Evolutionary conservation across 1,140 invertebrate species (phyloP).

Genomic region (Drosophila baimaii): DNA sequence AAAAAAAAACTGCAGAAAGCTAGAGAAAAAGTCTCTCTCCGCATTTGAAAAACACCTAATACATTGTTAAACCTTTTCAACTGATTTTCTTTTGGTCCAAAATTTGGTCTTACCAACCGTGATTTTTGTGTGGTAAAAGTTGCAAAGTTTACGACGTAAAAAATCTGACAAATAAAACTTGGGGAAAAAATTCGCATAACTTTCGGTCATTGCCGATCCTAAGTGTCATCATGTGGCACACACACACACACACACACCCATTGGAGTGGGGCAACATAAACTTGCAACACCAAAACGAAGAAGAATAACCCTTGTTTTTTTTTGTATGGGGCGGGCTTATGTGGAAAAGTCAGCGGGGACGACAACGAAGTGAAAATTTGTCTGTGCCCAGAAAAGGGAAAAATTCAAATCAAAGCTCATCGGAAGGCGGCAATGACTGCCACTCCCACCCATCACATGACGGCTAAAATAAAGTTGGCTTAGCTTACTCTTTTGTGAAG

Average conservation of each 20-base stretch:
- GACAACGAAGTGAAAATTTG: constrained; percentile 53
- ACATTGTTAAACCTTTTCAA: constrained; percentile 9
- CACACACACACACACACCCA: constrained; percentile 18
- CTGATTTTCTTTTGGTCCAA: not conserved
- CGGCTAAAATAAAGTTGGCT: constrained; percentile 36
- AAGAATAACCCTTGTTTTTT: constrained; percentile 30
- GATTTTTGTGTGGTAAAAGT: constrained; percentile 20
- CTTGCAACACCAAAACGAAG: constrained; percentile 37
- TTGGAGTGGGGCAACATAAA: constrained; percentile 30
- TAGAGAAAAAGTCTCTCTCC: too few species aligned
- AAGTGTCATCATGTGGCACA: constrained; percentile 46
- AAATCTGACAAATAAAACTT: constrained; percentile 40
- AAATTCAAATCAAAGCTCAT: constrained; percentile 56
- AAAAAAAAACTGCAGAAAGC: too few species aligned
- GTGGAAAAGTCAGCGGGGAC: constrained; percentile 5
- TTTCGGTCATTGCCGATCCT: constrained; percentile 48
- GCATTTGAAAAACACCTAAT: not conserved
- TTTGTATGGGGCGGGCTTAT: not conserved
- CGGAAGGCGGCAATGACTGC: constrained; percentile 44
- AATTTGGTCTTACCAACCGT: constrained; percentile 1
- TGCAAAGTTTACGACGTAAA: constrained; percentile 36
- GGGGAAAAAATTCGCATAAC: constrained; percentile 32
- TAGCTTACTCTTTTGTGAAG: constrained; percentile 11
- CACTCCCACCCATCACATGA: constrained; percentile 45
- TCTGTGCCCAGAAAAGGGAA: constrained; percentile 39